Evolutionary conservation across 2,888 invertebrate genomes (phyloP).

Genomic region (Cerastis rubricosa): DNA sequence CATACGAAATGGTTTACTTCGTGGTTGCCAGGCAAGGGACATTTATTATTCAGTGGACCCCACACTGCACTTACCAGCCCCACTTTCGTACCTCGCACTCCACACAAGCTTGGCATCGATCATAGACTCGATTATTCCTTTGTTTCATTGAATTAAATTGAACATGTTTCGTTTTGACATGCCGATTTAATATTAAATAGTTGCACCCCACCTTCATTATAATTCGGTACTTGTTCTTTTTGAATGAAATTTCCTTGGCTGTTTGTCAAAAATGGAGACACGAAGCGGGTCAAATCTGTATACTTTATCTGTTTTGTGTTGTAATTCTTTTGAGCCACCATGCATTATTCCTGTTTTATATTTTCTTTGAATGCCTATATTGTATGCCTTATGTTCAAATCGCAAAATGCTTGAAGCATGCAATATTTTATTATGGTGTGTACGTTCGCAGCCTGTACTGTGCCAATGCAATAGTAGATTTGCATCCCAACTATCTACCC

Average conservation of each 20-base stretch:
- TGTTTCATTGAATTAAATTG: conserved; percentile 34
- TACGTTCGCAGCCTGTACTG: not conserved
- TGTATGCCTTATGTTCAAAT: no score
- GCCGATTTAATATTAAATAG: conserved; percentile 40
- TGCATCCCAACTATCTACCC: no score
- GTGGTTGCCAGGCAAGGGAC: conserved; percentile 83
- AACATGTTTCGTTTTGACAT: conserved; percentile 37
- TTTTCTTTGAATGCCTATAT: not conserved
- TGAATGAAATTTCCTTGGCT: conserved; percentile 56
- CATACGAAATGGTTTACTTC: conserved; percentile 73
- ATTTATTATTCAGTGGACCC: conserved; percentile 82
- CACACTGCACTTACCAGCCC: conserved; percentile 73
- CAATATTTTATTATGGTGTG: conserved; percentile 10
- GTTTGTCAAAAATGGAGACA: conserved; percentile 52
- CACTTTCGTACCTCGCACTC: conserved; percentile 68
- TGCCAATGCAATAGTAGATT: not conserved
- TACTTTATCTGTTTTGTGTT: conserved; percentile 4
- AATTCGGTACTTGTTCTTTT: conserved; percentile 40
- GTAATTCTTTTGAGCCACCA: not conserved
- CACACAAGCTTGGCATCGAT: conserved; percentile 59
- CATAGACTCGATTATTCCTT: conserved; percentile 36
- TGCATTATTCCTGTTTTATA: not conserved
- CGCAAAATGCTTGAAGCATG: not conserved
- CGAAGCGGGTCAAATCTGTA: conserved; percentile 33
- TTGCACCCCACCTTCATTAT: conserved; percentile 14